Base-by-base conservation (phyloP, 2,113 vertebrate species). In the Calyptommatus sinebrachiatus region DNA sequence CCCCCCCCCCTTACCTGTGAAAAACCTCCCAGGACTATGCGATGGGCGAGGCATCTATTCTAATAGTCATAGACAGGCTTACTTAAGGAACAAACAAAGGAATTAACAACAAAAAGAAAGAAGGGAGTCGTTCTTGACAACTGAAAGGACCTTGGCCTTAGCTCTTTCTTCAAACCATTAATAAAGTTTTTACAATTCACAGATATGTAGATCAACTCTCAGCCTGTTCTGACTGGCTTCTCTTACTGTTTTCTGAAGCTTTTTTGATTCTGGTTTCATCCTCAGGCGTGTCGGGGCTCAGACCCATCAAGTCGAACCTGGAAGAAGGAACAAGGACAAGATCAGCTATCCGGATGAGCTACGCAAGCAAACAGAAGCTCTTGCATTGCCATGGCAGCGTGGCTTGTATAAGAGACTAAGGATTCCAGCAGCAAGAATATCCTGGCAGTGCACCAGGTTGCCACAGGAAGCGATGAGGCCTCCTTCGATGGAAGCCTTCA, bases 231-330 rank as follows among this genome's bases (percentile, higher is more conserved):
- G n/a, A n/a, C n/a, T n/a, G 65, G 80, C 95, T 16, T 28, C 18
- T 61, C 92, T 97, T 94, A 99, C 98, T 97, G 92, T 93, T 97
- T 82, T 99, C 98, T 84, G 98, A 95, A 16, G 98, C 98, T 93
- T 95, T 98, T 94, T 99, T 99, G 90, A 99, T 99, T 72, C 98
- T 98, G 84, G 94, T 93, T 90, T 99, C 98, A 2, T 99, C 98
- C 89, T 99, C 98, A 0, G 95, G 96, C 16, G 95, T 94, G 3
- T 99, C 97, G 0, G 97, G 98, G 91, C 92, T 97, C 83, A 99
- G 90, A 1, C 98, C 98, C 95, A 97, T 98, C 87, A 99, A 93
- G 87, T 99, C 98, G 92, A 99, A 99, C 98, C 98, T 99, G 71
- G 65, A 28, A 78, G 73, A 74, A 35, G 57, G 46, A 80, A 18